Evolutionary conservation across 2,113 vertebrate genomes (phyloP), one percentile per base, ranked within the genome.

Genomic region (Sander lucioperca): DNA sequence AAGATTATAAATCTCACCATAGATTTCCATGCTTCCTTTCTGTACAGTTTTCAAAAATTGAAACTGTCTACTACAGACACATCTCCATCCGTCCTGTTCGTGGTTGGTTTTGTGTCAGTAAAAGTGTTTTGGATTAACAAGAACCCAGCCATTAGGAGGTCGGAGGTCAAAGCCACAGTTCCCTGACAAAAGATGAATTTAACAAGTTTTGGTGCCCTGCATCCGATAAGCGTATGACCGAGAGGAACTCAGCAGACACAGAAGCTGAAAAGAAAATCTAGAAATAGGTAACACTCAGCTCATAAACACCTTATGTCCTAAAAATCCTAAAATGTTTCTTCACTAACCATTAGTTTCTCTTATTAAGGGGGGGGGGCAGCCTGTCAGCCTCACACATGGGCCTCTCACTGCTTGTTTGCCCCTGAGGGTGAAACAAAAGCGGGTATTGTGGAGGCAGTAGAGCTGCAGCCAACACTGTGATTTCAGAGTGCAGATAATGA

Each of bases 341-440:
- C 25, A 27, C 2, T n/a, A 57, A 2, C 18, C 15, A 5, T 12
- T 8, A 0, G 16, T 62, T 33, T 72, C 16, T 71, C 5, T 15
- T 48, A 5, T 21, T 3, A 6, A 21, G 51, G 58, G 14, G 51
- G 33, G 33, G 33, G 33, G 33, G 33, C 43, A 21, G 43, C 3
- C 67, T 18, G 71, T 61, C 53, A 18, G 63, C 58, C 75, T 65
- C 0, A 30, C 65, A 30, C 69, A 6, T 33, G 77, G 83, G 88
- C 86, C 88, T 66, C 85, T 59, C 1, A 74, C 77, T 47, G 78
- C 80, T 69, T 39, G 83, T 79, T 84, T 80, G 68, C 69, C 67
- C 69, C 79, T 3, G 1, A 19, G 57, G 39, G 27, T 47, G 15
- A 79, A 88, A 92, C 91, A 92, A 92, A 78, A 83, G 88, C 19